phyloP scores from a whole-genome alignment of 2,888 invertebrate species.

The Rutpela maculata region DNA sequence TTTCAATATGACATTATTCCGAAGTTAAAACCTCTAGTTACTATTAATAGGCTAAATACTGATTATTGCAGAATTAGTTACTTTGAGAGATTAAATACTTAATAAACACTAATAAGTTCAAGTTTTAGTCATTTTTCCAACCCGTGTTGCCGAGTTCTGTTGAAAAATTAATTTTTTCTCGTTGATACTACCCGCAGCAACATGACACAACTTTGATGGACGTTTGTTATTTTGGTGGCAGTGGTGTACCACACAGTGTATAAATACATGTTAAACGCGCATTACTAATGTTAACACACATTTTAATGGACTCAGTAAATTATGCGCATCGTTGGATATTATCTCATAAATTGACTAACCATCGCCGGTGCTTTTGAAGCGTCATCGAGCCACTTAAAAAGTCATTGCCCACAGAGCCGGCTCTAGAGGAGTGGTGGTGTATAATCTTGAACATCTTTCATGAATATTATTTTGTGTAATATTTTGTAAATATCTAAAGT shows the following conservation, averaged over 20 bases:
- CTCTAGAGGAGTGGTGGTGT: too few species aligned
- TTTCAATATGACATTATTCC: too few species aligned
- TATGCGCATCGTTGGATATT: conserved; percentile 17
- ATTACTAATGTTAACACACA: conserved; percentile 8
- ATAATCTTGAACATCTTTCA: too few species aligned
- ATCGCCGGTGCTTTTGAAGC: conserved; percentile 22
- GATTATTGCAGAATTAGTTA: too few species aligned
- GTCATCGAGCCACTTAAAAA: conserved; percentile 22
- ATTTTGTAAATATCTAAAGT: too few species aligned
- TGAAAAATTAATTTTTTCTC: neutral
- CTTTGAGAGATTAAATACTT: too few species aligned
- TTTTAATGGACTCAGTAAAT: conserved; percentile 22
- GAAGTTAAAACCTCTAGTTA: too few species aligned
- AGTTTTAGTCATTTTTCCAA: too few species aligned
- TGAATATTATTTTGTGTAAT: too few species aligned
- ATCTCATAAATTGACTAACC: conserved; percentile 19
- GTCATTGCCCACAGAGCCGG: neutral
- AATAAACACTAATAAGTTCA: too few species aligned
- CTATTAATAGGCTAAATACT: too few species aligned
- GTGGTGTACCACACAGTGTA: neutral
- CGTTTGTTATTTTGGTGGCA: neutral
- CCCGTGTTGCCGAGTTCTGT: too few species aligned
- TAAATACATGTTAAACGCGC: neutral
- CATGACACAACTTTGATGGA: neutral
- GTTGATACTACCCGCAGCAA: neutral